Evolutionary conservation across 2,888 invertebrate genomes (phyloP).

Genomic region (Rotaria socialis): DNA sequence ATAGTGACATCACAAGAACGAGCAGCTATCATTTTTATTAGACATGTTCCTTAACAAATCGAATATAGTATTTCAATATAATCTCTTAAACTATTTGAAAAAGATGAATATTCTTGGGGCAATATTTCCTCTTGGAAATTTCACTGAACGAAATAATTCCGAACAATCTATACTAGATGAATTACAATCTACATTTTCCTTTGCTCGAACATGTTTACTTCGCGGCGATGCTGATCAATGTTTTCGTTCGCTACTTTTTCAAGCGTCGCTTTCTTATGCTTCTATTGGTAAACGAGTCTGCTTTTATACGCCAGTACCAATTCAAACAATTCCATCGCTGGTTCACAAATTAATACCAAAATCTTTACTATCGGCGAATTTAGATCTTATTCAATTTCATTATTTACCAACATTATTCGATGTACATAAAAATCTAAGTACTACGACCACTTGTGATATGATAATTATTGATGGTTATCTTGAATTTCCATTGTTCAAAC

Average conservation of each 20-base stretch:
- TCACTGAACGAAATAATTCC: neutral
- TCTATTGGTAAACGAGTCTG: neutral
- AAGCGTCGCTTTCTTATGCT: neutral
- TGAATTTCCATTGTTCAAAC: neutral
- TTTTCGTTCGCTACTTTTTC: slow-evolving; percentile 5
- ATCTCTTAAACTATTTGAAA: neutral
- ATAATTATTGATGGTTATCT: slow-evolving; percentile 24
- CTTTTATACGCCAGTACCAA: neutral
- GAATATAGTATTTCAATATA: too few species aligned
- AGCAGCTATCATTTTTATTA: neutral
- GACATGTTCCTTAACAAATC: neutral
- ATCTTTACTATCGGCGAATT: neutral
- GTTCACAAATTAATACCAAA: neutral
- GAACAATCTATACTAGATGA: neutral
- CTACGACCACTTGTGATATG: neutral
- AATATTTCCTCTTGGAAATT: slow-evolving; percentile 9
- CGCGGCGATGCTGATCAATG: slow-evolving; percentile 25
- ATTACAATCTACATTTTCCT: neutral
- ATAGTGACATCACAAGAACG: neutral
- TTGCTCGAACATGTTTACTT: neutral
- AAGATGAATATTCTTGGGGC: slow-evolving; percentile 4
- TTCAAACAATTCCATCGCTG: neutral
- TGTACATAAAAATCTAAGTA: neutral
- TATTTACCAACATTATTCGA: neutral
- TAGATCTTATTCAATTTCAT: neutral